Percentiles rank a stretch among this genome's conserved stretches.
Evolutionary conservation across 2,113 vertebrate species (phyloP).

Genomic region (Hippocampus abdominalis): DNA sequence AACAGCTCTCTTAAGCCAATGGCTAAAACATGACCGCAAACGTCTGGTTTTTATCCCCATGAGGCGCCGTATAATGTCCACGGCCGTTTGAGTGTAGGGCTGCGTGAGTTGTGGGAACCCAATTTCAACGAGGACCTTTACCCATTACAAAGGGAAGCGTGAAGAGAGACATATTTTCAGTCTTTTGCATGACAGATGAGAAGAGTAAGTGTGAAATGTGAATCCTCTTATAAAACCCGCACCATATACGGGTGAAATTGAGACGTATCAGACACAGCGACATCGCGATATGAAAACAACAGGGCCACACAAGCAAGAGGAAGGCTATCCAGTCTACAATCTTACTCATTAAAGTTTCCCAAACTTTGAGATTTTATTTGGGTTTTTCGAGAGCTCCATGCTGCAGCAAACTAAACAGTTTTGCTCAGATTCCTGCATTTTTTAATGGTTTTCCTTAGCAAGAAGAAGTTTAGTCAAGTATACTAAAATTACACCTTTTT

Average conservation of each 20-base stretch:
- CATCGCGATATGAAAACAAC: not conserved
- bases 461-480: no score
- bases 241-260: conserved; percentile 11
- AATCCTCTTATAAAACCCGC: conserved; percentile 4
- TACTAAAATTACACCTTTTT: no score
- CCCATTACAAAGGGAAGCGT: conserved; percentile 20
- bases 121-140: conserved; percentile 37
- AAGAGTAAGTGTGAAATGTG: conserved; percentile 23
- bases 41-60: conserved; percentile 42
- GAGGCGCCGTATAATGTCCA: conserved; percentile 36
- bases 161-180: conserved; percentile 35
- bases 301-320: no score
- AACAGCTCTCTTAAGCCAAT: conserved; percentile 21
- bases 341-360: no score
- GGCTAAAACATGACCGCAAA: conserved; percentile 40
- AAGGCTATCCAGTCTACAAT: no score
- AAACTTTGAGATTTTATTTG: no score
- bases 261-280: conserved; percentile 15
- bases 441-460: no score
- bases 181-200: conserved; percentile 4
- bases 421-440: no score
- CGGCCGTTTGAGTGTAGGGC: conserved; percentile 17
- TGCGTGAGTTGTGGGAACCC: conserved; percentile 46
- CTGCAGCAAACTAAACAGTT: no score
- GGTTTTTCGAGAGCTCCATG: no score